These are phyloP conservation scores for Trileptium ribeirensis DNA, from an alignment of 2,888 invertebrate genomes.

Conservation along the genomic window DNA sequence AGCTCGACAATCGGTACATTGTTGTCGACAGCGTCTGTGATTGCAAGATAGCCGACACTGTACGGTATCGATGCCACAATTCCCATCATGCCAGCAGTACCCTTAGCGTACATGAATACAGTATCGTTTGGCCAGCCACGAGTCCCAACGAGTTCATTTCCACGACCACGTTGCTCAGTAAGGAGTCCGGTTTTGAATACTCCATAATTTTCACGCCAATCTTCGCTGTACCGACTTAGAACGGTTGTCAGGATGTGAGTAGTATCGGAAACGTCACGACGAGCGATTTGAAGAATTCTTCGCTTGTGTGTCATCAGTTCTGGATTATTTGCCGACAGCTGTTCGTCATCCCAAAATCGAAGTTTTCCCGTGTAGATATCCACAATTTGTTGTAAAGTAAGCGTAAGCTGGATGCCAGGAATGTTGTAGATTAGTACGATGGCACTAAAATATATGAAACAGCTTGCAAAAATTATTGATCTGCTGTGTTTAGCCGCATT, in stretches of 20 bases:
- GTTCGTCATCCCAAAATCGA: background rate
- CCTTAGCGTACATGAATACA: background rate
- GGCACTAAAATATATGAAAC: no score
- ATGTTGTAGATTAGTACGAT: background rate
- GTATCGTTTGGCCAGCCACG: background rate
- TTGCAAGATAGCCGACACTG: conserved; percentile 5
- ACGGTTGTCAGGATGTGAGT: background rate
- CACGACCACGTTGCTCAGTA: background rate
- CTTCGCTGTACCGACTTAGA: background rate
- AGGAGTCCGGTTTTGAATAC: background rate
- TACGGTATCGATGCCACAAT: background rate
- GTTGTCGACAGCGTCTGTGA: background rate
- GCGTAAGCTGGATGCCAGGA: background rate
- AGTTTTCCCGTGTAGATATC: background rate
- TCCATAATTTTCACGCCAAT: background rate
- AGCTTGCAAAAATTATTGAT: no score
- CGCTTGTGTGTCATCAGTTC: background rate
- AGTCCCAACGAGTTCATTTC: background rate
- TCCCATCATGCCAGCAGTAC: background rate
- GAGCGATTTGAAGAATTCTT: background rate
- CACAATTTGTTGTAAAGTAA: background rate
- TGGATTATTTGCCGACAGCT: background rate
- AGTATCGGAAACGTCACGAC: background rate
- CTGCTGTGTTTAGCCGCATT: no score
- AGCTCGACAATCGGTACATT: background rate